phyloP scores from a whole-genome alignment of 2,113 vertebrate genomes.

The Pelecanus crispus region DNA sequence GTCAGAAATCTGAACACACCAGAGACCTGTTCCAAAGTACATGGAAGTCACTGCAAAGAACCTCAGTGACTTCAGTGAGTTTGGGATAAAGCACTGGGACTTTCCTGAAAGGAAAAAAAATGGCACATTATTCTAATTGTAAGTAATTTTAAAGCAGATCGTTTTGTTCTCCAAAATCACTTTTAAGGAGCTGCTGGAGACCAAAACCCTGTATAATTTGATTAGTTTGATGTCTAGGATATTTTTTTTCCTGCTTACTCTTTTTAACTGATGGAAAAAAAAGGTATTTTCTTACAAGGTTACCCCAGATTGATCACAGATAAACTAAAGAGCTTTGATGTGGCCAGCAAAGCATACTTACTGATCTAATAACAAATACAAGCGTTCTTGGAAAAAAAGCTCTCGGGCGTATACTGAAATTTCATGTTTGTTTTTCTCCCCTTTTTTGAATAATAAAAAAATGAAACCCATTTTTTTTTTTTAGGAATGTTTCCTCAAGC shows the following conservation, averaged over 20 bases:
- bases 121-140: constrained; percentile 6
- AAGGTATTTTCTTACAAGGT: constrained; percentile 31
- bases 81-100: background rate
- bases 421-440: constrained; percentile 61
- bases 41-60: background rate
- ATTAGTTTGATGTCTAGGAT: background rate
- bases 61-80: background rate
- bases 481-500: constrained; percentile 46
- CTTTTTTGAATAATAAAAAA: constrained; percentile 59
- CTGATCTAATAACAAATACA: constrained; percentile 49
- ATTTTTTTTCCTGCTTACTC: background rate
- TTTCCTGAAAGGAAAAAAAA: constrained; percentile 37
- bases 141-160: background rate
- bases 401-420: constrained; percentile 35
- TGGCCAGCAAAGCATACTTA: constrained; percentile 49
- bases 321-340: constrained; percentile 70
- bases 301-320: constrained; percentile 50
- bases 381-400: constrained; percentile 63
- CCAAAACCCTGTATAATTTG: background rate
- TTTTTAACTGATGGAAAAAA: constrained; percentile 33
- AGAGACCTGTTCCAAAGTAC: background rate
- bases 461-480: background rate
- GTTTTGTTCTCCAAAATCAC: background rate
- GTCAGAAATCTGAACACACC: background rate
- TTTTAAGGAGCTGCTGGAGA: background rate